Evolutionary conservation across 2,797 vertebrate species (phyloP).

Genomic region (Hemibagrus guttatus): DNA sequence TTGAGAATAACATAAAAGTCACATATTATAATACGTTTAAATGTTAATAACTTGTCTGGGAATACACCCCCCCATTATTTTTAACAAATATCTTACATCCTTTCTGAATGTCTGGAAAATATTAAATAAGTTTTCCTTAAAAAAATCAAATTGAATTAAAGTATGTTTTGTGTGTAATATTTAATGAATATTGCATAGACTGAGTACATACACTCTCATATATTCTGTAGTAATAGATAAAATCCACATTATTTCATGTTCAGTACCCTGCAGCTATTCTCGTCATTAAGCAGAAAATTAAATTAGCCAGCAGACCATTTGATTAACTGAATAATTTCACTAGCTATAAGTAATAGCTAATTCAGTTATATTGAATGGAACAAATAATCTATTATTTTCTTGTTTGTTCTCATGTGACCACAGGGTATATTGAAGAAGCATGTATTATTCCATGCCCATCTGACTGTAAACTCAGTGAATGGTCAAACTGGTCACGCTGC

Average conservation of each 20-base stretch:
- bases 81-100: neutral
- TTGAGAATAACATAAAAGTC: neutral
- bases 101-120: neutral
- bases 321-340: neutral
- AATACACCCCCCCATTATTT: neutral
- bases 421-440: slow-evolving; percentile 97
- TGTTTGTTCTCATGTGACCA: neutral
- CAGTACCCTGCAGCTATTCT: neutral
- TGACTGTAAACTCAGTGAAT: slow-evolving; percentile 97
- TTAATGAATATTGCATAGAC: neutral
- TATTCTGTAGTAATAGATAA: neutral
- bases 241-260: neutral
- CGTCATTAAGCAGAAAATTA: neutral
- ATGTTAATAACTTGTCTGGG: neutral
- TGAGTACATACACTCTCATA: neutral
- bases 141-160: too few relatives aligned
- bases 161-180: neutral
- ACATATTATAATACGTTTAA: neutral
- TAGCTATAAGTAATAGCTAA: neutral
- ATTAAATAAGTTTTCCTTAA: neutral
- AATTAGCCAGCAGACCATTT: neutral
- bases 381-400: neutral
- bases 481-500: slow-evolving; percentile 99
- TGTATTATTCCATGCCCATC: slow-evolving; percentile 97
- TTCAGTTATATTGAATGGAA: neutral